A percentile compares a stretch with the other conserved stretches of the same genome.
Conservation (phyloP, 30 jellyfish, hydroid and myxozoan genomes). For the Catostylus mosaicus region DNA sequence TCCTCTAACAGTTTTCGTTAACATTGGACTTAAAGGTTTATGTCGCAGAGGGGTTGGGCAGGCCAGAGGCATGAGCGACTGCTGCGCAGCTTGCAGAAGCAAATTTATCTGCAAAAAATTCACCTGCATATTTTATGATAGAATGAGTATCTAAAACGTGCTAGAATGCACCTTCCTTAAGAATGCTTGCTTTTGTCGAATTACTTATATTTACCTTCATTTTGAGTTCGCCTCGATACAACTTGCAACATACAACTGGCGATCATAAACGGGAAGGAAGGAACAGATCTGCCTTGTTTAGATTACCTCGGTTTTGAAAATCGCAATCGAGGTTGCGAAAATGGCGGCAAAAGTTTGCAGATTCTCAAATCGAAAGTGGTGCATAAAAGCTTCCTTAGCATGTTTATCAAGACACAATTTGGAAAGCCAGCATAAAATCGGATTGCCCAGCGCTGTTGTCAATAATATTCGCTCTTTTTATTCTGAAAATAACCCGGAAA, state of each 20-base stretch:
- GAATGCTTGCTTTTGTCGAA: too few relatives aligned
- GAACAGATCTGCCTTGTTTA: not conserved
- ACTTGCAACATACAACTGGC: not conserved
- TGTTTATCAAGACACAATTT: not conserved
- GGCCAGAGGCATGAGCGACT: too few relatives aligned
- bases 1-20: too few relatives aligned
- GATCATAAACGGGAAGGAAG: not conserved
- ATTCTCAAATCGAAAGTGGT: not conserved
- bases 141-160: too few relatives aligned
- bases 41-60: too few relatives aligned
- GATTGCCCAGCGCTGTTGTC: not conserved
- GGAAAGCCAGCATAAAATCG: not conserved
- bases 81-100: too few relatives aligned
- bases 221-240: not conserved
- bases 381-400: not conserved
- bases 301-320: not conserved
- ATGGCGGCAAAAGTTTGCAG: slow-evolving; percentile 1
- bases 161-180: too few relatives aligned
- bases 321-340: not conserved
- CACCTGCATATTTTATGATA: too few relatives aligned
- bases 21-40: too few relatives aligned
- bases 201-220: not conserved
- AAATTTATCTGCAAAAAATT: too few relatives aligned
- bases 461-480: not conserved
- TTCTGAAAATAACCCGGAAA: not conserved